Percentiles rank a stretch among this genome's conserved stretches.
Conservation (phyloP, 2,113 vertebrate species). For the Tapirus terrestris region DNA sequence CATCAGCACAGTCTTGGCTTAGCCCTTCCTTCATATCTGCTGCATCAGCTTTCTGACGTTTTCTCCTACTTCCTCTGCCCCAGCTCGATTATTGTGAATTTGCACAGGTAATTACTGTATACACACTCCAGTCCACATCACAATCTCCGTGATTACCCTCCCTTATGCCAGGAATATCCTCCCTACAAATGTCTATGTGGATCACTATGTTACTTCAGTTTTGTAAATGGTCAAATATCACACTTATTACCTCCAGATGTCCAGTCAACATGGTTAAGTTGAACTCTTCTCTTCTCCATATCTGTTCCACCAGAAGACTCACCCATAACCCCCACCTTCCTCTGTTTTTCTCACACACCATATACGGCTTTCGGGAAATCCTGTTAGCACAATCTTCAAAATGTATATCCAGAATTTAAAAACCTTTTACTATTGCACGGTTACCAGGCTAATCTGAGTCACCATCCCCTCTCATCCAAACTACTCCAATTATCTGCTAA, state of each 20-base stretch:
- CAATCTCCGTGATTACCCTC: neutral
- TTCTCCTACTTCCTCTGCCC: rapidly evolving
- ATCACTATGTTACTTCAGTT: neutral
- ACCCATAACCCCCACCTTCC: rapidly evolving
- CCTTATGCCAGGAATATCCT: neutral
- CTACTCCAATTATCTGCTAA: neutral
- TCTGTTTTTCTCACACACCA: neutral
- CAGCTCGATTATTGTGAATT: no score
- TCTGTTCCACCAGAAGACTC: neutral
- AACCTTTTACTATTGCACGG: neutral
- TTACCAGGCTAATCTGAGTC: neutral
- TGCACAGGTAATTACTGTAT: neutral
- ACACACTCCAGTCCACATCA: neutral
- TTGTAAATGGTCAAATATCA: neutral
- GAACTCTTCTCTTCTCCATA: neutral
- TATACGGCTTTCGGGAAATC: neutral
- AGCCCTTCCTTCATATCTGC: neutral
- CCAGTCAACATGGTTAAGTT: neutral
- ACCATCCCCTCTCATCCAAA: neutral
- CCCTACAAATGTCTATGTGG: rapidly evolving
- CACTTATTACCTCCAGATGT: neutral
- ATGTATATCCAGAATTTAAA: neutral
- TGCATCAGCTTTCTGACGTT: rapidly evolving
- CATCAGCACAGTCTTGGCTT: rapidly evolving
- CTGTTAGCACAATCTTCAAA: neutral